Conservation (phyloP, 2,113 vertebrate genomes). For the Uria lomvia region DNA sequence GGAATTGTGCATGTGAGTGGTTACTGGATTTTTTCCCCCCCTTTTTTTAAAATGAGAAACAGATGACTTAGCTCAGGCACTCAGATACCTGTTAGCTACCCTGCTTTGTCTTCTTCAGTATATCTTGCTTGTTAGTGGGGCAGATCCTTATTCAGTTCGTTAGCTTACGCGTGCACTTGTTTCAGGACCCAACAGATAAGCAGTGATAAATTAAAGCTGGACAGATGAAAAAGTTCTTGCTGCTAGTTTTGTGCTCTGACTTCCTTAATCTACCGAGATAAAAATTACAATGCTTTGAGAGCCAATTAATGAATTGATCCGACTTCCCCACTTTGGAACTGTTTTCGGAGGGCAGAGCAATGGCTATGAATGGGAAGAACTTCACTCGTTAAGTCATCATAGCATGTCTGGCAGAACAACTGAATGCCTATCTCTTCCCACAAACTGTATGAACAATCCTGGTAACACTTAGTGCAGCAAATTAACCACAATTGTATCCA, state of each 20-base stretch:
- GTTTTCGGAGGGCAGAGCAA: background rate
- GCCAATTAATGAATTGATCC: background rate
- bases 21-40: accelerated
- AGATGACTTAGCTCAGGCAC: background rate
- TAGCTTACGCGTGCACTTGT: background rate
- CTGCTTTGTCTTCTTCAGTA: background rate
- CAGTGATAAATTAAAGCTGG: background rate
- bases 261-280: background rate
- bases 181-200: background rate
- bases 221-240: background rate
- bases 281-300: background rate
- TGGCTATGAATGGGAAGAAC: background rate
- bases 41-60: background rate
- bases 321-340: background rate
- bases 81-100: background rate
- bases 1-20: background rate
- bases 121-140: background rate
- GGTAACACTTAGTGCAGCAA: background rate
- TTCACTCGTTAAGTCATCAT: background rate
- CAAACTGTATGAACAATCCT: background rate
- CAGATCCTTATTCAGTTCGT: background rate
- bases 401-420: background rate
- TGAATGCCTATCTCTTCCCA: background rate
- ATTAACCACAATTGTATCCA: background rate
- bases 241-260: background rate